These are phyloP conservation scores for Ormyrus nitidulus DNA, from an alignment of 2,888 invertebrate genomes.

Conservation along the genomic window DNA sequence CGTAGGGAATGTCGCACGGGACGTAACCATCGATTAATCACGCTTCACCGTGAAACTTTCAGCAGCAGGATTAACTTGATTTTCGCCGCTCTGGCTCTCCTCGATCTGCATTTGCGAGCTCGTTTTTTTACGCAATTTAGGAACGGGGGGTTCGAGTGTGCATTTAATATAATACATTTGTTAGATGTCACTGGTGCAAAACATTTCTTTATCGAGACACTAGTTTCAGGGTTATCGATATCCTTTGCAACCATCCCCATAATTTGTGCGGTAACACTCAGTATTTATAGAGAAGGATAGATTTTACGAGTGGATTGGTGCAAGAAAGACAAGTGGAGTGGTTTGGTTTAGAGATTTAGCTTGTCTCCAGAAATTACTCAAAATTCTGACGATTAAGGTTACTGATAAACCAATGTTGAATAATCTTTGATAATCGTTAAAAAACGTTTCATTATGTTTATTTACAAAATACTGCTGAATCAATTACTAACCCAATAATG, in stretches of 20 bases:
- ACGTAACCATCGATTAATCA: constrained; percentile 72
- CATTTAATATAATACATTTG: constrained; percentile 53
- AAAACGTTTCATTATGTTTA: too few species aligned
- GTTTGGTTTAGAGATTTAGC: not conserved
- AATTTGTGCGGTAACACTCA: constrained; percentile 49
- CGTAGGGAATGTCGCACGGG: constrained; percentile 74
- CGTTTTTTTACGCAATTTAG: not conserved
- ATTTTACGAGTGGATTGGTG: not conserved
- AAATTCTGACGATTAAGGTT: too few species aligned
- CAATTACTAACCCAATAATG: too few species aligned
- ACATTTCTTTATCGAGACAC: constrained; percentile 18
- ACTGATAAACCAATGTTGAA: too few species aligned
- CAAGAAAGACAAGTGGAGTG: not conserved
- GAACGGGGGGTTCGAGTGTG: constrained; percentile 47
- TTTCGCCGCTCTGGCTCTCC: constrained; percentile 20
- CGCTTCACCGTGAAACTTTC: constrained; percentile 66
- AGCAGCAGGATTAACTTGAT: constrained; percentile 59
- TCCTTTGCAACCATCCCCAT: constrained; percentile 51
- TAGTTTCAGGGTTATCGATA: not conserved
- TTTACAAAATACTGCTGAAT: too few species aligned
- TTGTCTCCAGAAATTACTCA: too few species aligned
- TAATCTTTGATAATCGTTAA: too few species aligned
- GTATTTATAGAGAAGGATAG: not conserved
- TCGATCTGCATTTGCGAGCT: not conserved
- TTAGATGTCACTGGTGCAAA: constrained; percentile 34